Evolutionary conservation across 2,888 invertebrate species (phyloP), one percentile per base, ranked within the genome.

Genomic region (Rotaria socialis): DNA sequence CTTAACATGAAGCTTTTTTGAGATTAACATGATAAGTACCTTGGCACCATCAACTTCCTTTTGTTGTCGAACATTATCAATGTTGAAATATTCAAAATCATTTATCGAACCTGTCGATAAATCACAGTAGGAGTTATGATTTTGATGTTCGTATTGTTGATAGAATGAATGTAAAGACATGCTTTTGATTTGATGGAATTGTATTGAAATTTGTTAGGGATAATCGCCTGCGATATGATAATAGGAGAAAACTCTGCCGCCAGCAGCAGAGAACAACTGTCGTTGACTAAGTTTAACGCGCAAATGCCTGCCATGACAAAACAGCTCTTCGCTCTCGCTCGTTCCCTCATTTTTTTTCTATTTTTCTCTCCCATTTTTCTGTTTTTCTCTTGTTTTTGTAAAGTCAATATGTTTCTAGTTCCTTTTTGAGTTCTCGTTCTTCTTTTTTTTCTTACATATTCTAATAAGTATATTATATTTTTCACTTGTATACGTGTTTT

Each of bases 201-300:
- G 16, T 11, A 67, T 67, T 67, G 35, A 67, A 67, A 3, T 67
- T 27, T 35, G 35, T 41, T 35, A 35, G 67, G 67, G 67, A 67
- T 67, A 41, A 67, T 67, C 67, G 67, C 67, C 67, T 67, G 67
- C 67, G 67, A 67, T 67, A 27, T 67, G 16, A 35, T 35, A 41
- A 27, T 67, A 35, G 67, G 67, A 67, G 19, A 67, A 27, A 67
- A 11, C 67, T 67, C 67, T 67, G 67, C 67, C 67, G 67, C 67
- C 67, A 67, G 67, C 67, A 67, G 67, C 67, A 67, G 67, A 67
- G 67, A 35, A 67, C 67, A 67, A 67, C 35, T 41, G 5, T 67
- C 27, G 67, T 67, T 67, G 67, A 67, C 5, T 67, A 19, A 6
- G 67, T 67, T 67, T 35, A 67, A 14, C 2, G 67, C 1, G 5